Conservation (phyloP, 2,888 invertebrate species). For the Beris chalybata region DNA sequence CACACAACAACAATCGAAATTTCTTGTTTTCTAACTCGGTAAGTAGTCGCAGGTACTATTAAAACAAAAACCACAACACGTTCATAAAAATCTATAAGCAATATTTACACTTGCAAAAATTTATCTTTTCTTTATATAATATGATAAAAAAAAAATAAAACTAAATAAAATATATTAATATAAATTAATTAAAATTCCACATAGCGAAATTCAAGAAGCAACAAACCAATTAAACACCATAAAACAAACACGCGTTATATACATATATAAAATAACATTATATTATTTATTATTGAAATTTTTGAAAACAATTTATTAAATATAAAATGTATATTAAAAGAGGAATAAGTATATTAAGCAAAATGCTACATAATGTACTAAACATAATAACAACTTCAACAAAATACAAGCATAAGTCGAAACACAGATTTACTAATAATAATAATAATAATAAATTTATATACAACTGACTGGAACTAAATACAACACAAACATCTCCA, state of each 20-base stretch:
- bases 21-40: background rate
- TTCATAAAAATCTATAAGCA: slow-evolving; percentile 4
- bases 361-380: background rate
- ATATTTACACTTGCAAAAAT: slow-evolving; percentile 3
- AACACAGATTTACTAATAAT: too few relatives aligned
- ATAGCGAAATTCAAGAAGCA: slow-evolving; percentile 9
- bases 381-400: too few relatives aligned
- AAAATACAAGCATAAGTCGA: too few relatives aligned
- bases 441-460: too few relatives aligned
- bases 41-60: background rate
- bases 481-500: too few relatives aligned
- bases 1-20: background rate
- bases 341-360: background rate
- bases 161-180: background rate
- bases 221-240: slow-evolving; percentile 11
- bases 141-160: background rate
- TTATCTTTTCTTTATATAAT: background rate
- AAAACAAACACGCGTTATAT: slow-evolving; percentile 12
- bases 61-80: background rate
- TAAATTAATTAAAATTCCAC: background rate
- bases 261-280: slow-evolving; percentile 4
- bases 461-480: too few relatives aligned
- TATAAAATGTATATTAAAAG: background rate
- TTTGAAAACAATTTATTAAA: background rate
- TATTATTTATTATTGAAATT: slow-evolving; percentile 23